Percentiles rank a stretch among this genome's conserved stretches.
These are phyloP conservation scores for Nowickia ferox DNA, from an alignment of 2,888 invertebrate species.

Conservation along the genomic window DNA sequence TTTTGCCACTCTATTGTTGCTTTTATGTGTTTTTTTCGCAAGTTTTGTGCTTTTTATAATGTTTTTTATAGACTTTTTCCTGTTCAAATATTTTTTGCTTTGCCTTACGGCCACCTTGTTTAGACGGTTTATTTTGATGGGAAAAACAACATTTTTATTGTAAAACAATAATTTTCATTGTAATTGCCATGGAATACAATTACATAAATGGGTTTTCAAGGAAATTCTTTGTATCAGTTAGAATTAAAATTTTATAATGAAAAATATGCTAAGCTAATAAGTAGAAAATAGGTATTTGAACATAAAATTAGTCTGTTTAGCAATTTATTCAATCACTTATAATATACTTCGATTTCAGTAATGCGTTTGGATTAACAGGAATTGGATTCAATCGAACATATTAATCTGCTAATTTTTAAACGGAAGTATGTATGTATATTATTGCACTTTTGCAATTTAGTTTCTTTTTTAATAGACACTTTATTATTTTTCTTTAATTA, in stretches of 20 bases:
- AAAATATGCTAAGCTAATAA: not conserved
- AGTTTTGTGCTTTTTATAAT: constrained; percentile 25
- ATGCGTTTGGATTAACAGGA: no score
- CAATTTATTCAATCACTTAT: constrained; percentile 19
- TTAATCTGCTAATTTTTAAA: no score
- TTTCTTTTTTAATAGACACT: no score
- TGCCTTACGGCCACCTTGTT: constrained; percentile 48
- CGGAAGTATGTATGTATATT: no score
- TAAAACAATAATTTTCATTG: constrained; percentile 55
- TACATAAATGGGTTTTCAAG: constrained; percentile 15
- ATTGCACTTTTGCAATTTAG: no score
- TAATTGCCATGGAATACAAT: constrained; percentile 46
- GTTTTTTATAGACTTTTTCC: constrained; percentile 48
- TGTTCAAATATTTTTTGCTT: constrained; percentile 20
- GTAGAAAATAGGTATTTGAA: not conserved
- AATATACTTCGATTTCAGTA: not conserved
- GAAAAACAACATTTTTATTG: constrained; percentile 48
- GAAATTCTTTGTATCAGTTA: not conserved
- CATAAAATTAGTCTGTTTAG: not conserved
- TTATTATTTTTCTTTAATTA: no score
- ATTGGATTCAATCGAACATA: no score
- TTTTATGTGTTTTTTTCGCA: constrained; percentile 6
- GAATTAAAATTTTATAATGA: not conserved
- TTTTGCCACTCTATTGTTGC: constrained; percentile 45
- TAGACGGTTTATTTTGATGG: constrained; percentile 43